Evolutionary conservation across 92 coral and sea anemone species (phyloP).

Genomic region (Diadumene lineata): DNA sequence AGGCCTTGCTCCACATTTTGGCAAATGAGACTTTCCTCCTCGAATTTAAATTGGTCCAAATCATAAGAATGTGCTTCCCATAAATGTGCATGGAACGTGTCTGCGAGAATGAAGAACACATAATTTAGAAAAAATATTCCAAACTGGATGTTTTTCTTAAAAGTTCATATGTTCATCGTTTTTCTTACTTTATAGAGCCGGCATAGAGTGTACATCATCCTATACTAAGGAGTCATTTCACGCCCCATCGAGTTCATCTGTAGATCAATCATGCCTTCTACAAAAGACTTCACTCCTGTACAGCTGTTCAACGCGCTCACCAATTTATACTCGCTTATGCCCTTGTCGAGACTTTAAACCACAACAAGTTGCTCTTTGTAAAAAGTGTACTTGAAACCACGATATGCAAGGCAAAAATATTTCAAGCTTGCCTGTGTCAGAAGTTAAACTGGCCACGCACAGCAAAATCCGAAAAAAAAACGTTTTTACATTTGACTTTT

Average conservation of each 20-base stretch:
- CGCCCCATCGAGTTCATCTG: constrained; percentile 40
- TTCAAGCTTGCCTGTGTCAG: neutral
- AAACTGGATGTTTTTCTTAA: too few relatives aligned
- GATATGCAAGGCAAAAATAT: neutral
- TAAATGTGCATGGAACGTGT: too few relatives aligned
- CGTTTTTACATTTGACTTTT: too few relatives aligned
- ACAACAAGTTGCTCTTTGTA: constrained; percentile 48
- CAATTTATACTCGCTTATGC: constrained; percentile 35
- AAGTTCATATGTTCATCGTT: too few relatives aligned
- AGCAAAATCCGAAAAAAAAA: too few relatives aligned
- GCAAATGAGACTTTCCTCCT: too few relatives aligned
- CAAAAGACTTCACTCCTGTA: constrained; percentile 31
- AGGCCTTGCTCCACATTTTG: too few relatives aligned
- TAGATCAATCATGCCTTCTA: constrained; percentile 36
- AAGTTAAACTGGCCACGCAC: too few relatives aligned
- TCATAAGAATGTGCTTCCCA: too few relatives aligned
- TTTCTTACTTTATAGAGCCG: constrained; percentile 12
- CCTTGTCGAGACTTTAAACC: constrained; percentile 44
- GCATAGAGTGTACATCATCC: constrained; percentile 23
- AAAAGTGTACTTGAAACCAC: constrained; percentile 23
- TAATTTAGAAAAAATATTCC: too few relatives aligned
- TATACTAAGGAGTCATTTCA: constrained; percentile 32
- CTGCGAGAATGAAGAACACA: too few relatives aligned
- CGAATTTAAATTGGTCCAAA: too few relatives aligned
- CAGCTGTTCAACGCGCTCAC: constrained; percentile 37